phyloP scores from a whole-genome alignment of 2,797 vertebrate species.

The Lerista edwardsae region DNA sequence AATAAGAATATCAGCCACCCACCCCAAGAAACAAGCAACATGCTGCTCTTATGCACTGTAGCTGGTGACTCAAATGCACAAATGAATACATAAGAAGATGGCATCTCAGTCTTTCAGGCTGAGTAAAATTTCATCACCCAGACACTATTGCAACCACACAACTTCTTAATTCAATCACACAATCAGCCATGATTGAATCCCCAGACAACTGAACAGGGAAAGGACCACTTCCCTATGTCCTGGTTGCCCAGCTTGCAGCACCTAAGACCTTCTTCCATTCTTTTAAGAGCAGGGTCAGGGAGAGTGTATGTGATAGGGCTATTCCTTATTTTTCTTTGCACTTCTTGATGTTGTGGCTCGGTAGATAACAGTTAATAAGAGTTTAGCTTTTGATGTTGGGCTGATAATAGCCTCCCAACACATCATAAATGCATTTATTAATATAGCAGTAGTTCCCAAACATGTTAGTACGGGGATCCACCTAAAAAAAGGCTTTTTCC shows the following conservation, averaged over 20 bases:
- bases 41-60: background rate
- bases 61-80: background rate
- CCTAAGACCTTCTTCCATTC: background rate
- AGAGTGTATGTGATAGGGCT: background rate
- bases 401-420: background rate
- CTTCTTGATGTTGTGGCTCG: background rate
- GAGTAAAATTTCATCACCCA: background rate
- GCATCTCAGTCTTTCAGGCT: background rate
- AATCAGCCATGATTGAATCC: background rate
- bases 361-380: background rate
- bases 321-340: background rate
- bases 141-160: background rate
- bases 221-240: background rate
- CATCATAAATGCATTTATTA: background rate
- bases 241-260: background rate
- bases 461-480: no score
- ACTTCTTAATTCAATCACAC: background rate
- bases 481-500: background rate
- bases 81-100: background rate
- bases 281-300: background rate
- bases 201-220: background rate
- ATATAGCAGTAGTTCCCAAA: no score
- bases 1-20: background rate
- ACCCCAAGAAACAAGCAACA: background rate
- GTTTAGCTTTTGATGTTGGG: background rate